Evolutionary conservation across 2,797 vertebrate genomes (phyloP), one percentile per base, ranked within the genome.

Genomic region (Arctocebus calabarensis): DNA sequence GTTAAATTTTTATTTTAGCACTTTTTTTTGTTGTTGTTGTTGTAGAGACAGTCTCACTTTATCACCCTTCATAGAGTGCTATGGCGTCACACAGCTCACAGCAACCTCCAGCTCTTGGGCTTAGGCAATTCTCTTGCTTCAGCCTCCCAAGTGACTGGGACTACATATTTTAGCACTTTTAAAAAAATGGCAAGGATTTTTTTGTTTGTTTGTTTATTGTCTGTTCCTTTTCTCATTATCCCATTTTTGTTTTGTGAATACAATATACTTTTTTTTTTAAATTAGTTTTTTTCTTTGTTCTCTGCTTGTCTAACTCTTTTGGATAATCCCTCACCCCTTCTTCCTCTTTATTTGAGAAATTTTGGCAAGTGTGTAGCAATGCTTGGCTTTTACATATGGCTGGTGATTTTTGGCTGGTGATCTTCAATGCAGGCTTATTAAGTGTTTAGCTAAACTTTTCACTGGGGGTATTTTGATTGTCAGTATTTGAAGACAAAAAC

Each of bases 1-100:
- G 71, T 0, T 90, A 17, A 77, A 34, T 84, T 83, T 94, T 90
- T 84, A 84, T 75, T 89, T 97, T 14, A 78, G 55, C 57, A n/a
- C 71, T 71, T 92, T 77, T 91, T 8, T 40, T 40, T 40, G 3
- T 40, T 40, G 3, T 40, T 40, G 3, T 40, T 40, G 3, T 40
- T 40, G 40, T 40, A 40, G 40, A 40, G 40, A 40, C 40, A 40
- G 40, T 40, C 40, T 40, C 40, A 40, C 40, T 40, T 40, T 40
- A 40, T 40, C 5, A 5, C 40, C 40, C 40, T 40, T 40, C 40
- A 5, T 40, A 40, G 40, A 40, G 40, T 40, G 40, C 40, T 40
- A 40, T 40, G 40, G 40, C 40, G 5, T 40, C 40, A 40, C 40
- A 40, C 40, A 40, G 40, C 40, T 40, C 40, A 40, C 40, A 40